A percentile compares a stretch with the other conserved stretches of the same genome.
Conservation (phyloP, 2,797 vertebrate genomes). For the Selene dorsalis region DNA sequence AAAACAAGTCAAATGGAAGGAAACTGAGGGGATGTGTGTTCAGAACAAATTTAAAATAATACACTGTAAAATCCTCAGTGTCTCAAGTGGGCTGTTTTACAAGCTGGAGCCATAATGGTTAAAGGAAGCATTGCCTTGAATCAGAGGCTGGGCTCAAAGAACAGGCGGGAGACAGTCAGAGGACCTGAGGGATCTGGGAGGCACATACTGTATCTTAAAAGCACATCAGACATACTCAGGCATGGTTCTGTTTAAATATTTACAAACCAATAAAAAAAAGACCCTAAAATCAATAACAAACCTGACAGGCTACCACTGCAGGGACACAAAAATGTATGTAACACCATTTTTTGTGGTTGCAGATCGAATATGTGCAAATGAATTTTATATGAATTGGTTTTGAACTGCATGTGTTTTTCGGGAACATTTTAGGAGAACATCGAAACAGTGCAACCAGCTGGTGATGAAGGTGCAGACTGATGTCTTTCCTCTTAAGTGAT, state of each 20-base stretch:
- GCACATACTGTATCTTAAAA: slow-evolving; percentile 39
- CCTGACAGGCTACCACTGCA: slow-evolving; percentile 21
- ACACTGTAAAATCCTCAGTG: neutral
- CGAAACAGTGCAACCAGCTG: neutral
- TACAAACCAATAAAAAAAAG: slow-evolving; percentile 41
- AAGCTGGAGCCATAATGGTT: neutral
- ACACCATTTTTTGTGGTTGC: neutral
- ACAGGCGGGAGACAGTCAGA: slow-evolving; percentile 29
- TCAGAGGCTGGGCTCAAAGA: slow-evolving; percentile 16
- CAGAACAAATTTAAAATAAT: neutral
- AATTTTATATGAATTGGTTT: slow-evolving; percentile 13
- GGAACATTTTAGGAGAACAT: neutral
- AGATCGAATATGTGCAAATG: slow-evolving; percentile 15
- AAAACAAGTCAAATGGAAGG: neutral
- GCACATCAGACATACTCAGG: slow-evolving; percentile 19
- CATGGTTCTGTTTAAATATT: slow-evolving; percentile 47
- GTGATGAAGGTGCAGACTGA: neutral
- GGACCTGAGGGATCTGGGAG: slow-evolving; percentile 29
- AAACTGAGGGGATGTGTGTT: no score
- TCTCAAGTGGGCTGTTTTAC: slow-evolving; percentile 8
- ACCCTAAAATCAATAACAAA: slow-evolving; percentile 44
- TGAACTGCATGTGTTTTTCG: neutral
- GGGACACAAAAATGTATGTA: neutral
- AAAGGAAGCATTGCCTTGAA: slow-evolving; percentile 2
- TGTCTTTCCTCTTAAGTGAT: neutral